Evolutionary conservation across 2,113 vertebrate species (phyloP), one percentile per base, ranked within the genome.

Genomic region (Microcebus ravelobensis): DNA sequence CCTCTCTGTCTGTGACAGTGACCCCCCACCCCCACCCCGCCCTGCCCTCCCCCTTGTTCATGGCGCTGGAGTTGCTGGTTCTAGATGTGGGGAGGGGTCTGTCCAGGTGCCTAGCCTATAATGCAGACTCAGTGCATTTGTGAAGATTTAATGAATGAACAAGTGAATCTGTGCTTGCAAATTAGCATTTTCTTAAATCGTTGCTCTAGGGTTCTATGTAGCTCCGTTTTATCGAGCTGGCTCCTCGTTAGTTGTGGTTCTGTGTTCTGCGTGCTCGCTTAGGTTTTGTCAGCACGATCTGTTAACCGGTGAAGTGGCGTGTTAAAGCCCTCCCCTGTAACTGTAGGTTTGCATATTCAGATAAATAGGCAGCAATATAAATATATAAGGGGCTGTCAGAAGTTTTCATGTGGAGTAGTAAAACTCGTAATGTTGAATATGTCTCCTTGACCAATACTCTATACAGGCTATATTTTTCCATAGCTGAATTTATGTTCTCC

Each of bases 161-260:
- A 3, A 73, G n/a, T 71, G 25, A 17, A 25, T 45, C 25, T 83
- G 4, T 12, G 20, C 48, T 48, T 57, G 52, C 36, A 85, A 50
- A 21, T 70, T 10, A n/a, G 0, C 14, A 2, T 48, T 76, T 25
- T 65, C 14, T 25, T 42, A 48, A 5, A 4, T 21, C 21, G 27
- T 45, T 5, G 2, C 10, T 27, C 45, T 7, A 45, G 74, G n/a
- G 29, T 73, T 45, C 42, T 50, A 1, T 9, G 0, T 8, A 23
- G 21, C 17, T 15, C 52, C 13, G 2, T 80, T 21, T 70, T 25
- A 9, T 1, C 20, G 15, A 36, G 42, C 42, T 18, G 0, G 14
- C 63, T 55, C 42, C 1, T 39, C 20, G 3, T 31, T n/a, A 0
- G 7, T 15, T 17, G 5, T 0, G 13, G 5, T 0, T 15, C 68